phyloP scores from a whole-genome alignment of 2,113 vertebrate species.

The Anguilla rostrata region DNA sequence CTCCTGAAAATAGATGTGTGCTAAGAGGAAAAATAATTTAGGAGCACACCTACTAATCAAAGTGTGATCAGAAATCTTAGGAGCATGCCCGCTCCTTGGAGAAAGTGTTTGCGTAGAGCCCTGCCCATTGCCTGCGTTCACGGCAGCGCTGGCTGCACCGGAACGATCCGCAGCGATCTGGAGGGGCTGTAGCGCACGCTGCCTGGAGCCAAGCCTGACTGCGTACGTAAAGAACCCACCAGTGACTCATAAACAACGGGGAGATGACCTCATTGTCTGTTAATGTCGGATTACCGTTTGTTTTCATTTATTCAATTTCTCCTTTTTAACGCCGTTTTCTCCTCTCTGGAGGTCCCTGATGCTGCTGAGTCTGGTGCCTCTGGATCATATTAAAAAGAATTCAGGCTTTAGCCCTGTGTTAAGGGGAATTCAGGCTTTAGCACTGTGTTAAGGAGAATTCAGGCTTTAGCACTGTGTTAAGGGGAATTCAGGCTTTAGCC shows the following conservation, averaged over 20 bases:
- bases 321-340: neutral
- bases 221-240: neutral
- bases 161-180: neutral
- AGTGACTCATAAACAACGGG: slow-evolving; percentile 12
- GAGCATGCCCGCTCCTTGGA: too few relatives aligned
- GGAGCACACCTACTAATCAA: too few relatives aligned
- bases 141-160: too few relatives aligned
- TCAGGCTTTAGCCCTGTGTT: neutral
- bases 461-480: too few relatives aligned
- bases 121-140: neutral
- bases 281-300: slow-evolving; percentile 5
- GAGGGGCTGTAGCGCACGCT: neutral
- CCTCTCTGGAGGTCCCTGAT: neutral
- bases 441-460: too few relatives aligned
- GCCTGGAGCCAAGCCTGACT: neutral
- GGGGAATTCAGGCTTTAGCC: too few relatives aligned
- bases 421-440: neutral
- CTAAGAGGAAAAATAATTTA: too few relatives aligned
- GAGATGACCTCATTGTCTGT: slow-evolving; percentile 31
- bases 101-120: too few relatives aligned
- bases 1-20: too few relatives aligned
- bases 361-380: neutral
- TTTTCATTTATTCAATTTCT: neutral
- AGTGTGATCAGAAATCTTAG: too few relatives aligned
- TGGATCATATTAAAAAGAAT: neutral